phyloP scores from a whole-genome alignment of 92 coral and sea anemone genomes.

The Epizoanthus rinbou region DNA sequence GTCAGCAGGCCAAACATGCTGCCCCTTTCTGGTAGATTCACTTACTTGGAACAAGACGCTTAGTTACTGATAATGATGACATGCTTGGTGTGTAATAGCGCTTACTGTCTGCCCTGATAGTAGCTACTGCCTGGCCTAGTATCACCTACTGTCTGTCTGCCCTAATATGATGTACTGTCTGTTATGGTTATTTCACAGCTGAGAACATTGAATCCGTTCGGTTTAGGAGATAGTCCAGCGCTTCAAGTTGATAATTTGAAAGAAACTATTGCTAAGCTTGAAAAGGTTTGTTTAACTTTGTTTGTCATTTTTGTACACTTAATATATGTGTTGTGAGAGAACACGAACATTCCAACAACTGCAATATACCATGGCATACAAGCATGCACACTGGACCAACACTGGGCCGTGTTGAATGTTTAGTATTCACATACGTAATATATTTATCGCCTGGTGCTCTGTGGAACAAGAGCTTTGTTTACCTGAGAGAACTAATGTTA shows the following conservation, averaged over 20 bases:
- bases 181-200: slow-evolving; percentile 37
- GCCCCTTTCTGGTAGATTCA: too few relatives aligned
- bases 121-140: too few relatives aligned
- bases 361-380: neutral
- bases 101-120: too few relatives aligned
- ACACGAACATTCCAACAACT: neutral
- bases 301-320: neutral
- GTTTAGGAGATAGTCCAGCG: slow-evolving; percentile 79
- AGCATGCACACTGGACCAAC: neutral
- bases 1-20: too few relatives aligned
- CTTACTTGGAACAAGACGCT: too few relatives aligned
- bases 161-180: neutral
- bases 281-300: slow-evolving; percentile 56
- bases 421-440: too few relatives aligned
- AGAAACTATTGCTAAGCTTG: slow-evolving; percentile 50
- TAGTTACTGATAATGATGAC: too few relatives aligned
- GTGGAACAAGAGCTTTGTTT: too few relatives aligned
- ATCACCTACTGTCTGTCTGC: neutral
- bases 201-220: slow-evolving; percentile 72
- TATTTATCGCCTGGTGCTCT: too few relatives aligned
- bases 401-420: neutral
- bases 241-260: slow-evolving; percentile 34
- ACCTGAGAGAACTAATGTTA: too few relatives aligned
- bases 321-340: neutral
- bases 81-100: too few relatives aligned